These are phyloP conservation scores for Corythaixoides concolor DNA, from an alignment of 2,113 vertebrate genomes.

Conservation along the genomic window DNA sequence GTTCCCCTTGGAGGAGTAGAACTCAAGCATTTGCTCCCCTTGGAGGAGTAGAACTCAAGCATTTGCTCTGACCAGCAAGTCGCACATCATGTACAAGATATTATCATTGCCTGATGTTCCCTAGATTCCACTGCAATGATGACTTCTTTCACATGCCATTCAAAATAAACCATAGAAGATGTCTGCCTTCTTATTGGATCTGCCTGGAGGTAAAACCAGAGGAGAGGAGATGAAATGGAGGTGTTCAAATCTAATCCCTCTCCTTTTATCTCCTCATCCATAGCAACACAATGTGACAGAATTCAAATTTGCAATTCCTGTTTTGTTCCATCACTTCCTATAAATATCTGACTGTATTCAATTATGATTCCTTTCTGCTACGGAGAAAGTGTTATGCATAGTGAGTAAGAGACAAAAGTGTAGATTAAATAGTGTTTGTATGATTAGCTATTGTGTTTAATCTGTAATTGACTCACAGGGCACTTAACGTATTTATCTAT, in stretches of 20 bases:
- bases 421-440: not conserved
- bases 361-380: not conserved
- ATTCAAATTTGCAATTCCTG: not conserved
- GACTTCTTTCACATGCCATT: not conserved
- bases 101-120: not conserved
- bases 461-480: not conserved
- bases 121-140: not conserved
- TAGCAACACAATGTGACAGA: not conserved
- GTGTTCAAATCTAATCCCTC: not conserved
- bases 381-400: not conserved
- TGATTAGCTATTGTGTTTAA: not conserved
- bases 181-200: not conserved
- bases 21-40: not conserved
- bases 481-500: not conserved
- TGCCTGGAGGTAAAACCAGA: not conserved
- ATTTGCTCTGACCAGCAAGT: not conserved
- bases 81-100: not conserved
- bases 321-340: not conserved
- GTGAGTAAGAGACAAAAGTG: not conserved
- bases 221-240: not conserved
- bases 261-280: not conserved
- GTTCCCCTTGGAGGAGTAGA: not conserved
- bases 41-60: not conserved
- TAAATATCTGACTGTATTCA: not conserved
- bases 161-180: not conserved